Conservation (phyloP, 2,113 vertebrate genomes). For the Hydropotes inermis region DNA sequence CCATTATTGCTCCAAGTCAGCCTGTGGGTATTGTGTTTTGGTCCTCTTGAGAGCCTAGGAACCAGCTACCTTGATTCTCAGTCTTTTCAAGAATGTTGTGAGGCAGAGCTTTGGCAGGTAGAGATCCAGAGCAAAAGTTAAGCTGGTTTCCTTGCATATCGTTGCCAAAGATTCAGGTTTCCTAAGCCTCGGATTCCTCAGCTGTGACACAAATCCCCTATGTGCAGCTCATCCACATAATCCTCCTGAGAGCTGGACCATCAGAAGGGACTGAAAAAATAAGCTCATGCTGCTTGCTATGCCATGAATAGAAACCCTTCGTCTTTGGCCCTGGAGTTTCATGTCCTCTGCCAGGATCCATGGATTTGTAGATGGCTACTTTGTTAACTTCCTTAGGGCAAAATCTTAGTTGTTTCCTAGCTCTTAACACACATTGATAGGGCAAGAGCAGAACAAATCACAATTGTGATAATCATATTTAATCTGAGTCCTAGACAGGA, state of each 20-base stretch:
- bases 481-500: neutral
- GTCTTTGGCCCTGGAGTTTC: neutral
- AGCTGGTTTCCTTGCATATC: neutral
- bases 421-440: neutral
- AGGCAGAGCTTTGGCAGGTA: neutral
- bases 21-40: neutral
- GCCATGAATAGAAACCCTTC: neutral
- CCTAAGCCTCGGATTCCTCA: neutral
- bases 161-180: neutral
- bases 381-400: neutral
- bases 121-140: neutral
- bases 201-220: neutral
- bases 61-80: neutral
- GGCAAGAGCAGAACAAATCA: neutral
- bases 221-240: neutral
- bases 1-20: neutral
- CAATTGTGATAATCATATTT: neutral
- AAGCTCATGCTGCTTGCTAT: neutral
- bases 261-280: neutral
- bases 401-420: neutral
- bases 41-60: neutral
- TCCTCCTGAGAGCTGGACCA: neutral
- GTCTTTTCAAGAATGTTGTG: neutral
- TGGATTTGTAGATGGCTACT: neutral
- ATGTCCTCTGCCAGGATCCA: neutral